phyloP scores from a whole-genome alignment of 2,888 invertebrate genomes.

The Drosophila melanosoma region DNA sequence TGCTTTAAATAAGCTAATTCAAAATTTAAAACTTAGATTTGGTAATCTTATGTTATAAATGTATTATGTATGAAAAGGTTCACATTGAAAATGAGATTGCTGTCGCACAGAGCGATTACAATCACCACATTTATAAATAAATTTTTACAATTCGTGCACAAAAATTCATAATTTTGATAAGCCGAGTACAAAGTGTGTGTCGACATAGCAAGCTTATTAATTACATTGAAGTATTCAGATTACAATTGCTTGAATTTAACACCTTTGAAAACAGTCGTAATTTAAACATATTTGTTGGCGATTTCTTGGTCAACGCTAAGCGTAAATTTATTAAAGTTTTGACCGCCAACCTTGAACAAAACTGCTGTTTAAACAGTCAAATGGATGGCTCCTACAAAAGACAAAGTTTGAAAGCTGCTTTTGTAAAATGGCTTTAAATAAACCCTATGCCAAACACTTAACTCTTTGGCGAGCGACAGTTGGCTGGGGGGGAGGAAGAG shows the following conservation, averaged over 20 bases:
- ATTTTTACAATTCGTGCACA: not conserved
- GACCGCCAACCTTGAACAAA: constrained; percentile 22
- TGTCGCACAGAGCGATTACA: not conserved
- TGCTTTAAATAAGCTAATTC: not conserved
- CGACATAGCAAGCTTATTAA: constrained; percentile 1
- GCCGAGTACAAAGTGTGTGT: not conserved
- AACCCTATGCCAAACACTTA: constrained; percentile 52
- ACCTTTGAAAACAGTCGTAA: not conserved
- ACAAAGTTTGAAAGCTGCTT: constrained; percentile 56
- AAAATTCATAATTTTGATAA: not conserved
- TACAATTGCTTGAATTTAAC: not conserved
- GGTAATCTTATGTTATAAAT: not conserved
- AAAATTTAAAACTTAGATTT: not conserved
- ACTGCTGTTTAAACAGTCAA: not conserved
- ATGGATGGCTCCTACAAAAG: constrained; percentile 8
- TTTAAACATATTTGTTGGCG: constrained; percentile 55
- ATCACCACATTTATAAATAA: not conserved
- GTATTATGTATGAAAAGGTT: not conserved
- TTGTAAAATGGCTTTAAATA: constrained; percentile 26
- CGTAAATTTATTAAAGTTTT: constrained; percentile 6
- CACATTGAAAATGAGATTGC: not conserved
- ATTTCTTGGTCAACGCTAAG: not conserved
- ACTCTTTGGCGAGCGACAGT: constrained; percentile 33
- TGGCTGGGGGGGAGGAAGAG: constrained; percentile 2
- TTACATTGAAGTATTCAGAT: not conserved